phyloP scores from a whole-genome alignment of 2,888 invertebrate species.

The Dimorphilus gyrociliatus region DNA sequence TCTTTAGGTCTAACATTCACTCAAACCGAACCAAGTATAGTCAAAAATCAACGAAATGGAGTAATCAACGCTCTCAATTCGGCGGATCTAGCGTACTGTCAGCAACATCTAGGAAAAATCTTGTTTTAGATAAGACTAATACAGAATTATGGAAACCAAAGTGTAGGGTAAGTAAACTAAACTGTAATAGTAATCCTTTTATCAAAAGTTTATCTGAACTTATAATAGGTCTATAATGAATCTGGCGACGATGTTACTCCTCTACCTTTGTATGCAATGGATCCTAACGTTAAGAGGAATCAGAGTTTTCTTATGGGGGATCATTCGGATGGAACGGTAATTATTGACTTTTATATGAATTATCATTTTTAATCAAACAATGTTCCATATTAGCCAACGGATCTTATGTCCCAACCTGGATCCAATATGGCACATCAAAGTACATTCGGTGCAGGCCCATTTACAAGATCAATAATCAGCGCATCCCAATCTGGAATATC shows the following conservation, averaged over 20 bases:
- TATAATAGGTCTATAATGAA: constrained; percentile 34
- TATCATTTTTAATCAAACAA: no score
- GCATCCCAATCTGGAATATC: constrained; percentile 26
- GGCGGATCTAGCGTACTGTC: no score
- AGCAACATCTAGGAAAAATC: no score
- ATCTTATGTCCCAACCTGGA: constrained; percentile 29
- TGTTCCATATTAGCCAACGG: constrained; percentile 29
- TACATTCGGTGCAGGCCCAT: constrained; percentile 32
- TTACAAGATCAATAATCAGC: constrained; percentile 33
- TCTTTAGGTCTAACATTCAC: no score
- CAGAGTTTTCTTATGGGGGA: constrained; percentile 27
- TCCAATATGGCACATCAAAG: constrained; percentile 28
- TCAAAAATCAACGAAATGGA: no score
- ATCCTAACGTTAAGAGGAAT: constrained; percentile 22
- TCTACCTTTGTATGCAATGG: constrained; percentile 20
- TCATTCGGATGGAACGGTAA: constrained; percentile 27
- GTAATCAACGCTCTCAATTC: no score
- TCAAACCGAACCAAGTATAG: no score
- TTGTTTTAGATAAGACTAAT: no score
- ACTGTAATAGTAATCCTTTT: no score
- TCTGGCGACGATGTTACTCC: constrained; percentile 33
- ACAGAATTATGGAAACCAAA: no score
- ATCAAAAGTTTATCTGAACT: no score
- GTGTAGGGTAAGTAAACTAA: no score
- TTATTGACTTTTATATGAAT: constrained; percentile 8